Percentiles rank a stretch among this genome's conserved stretches.
Evolutionary conservation across 2,113 vertebrate genomes (phyloP).

Genomic region (Eupsittula cactorum): DNA sequence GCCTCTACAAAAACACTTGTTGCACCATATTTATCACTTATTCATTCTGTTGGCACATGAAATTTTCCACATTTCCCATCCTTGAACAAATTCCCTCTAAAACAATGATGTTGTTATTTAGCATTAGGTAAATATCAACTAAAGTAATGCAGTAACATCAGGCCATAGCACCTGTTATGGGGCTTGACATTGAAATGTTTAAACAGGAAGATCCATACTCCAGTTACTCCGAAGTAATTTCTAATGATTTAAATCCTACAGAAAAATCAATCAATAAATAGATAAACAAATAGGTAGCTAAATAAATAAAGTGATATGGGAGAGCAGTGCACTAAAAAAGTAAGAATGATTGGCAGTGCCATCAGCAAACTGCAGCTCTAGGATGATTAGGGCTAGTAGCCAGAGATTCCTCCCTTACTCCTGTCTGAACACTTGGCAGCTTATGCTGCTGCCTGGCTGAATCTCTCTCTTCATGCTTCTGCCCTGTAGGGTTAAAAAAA

Average conservation of each 20-base stretch:
- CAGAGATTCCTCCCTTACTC: not conserved
- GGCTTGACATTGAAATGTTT: fast-evolving
- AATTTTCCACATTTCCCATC: not conserved
- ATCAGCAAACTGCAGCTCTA: not conserved
- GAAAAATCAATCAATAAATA: not conserved
- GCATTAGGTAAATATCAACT: not conserved
- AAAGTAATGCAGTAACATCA: not conserved
- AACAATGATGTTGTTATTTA: not conserved
- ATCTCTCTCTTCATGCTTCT: not conserved
- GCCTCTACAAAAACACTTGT: not conserved
- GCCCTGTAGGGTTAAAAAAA: not conserved
- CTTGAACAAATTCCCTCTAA: not conserved
- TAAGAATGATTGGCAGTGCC: not conserved
- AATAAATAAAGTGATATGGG: not conserved
- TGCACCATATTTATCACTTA: not conserved
- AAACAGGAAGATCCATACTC: not conserved
- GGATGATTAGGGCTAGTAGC: not conserved
- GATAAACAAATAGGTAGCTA: not conserved
- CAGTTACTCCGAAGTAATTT: not conserved
- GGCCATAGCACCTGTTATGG: not conserved
- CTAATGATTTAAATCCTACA: not conserved
- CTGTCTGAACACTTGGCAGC: not conserved
- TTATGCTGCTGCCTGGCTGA: not conserved
- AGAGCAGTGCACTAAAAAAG: not conserved
- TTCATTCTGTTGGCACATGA: not conserved